Evolutionary conservation across 2,888 invertebrate genomes (phyloP).

Genomic region (Callinectes sapidus): DNA sequence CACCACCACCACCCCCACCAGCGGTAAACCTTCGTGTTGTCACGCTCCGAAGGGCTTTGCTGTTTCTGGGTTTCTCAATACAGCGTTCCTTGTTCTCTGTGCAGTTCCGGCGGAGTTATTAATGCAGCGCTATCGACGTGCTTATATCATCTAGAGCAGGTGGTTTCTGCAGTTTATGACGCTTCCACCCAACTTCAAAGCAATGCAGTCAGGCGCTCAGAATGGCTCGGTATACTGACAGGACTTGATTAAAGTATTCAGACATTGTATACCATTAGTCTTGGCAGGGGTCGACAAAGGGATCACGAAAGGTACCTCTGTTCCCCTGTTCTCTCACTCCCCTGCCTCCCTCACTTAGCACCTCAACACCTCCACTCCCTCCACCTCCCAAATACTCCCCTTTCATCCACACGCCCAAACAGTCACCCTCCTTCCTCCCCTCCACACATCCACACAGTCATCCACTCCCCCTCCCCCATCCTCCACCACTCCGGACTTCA

Average conservation of each 20-base stretch:
- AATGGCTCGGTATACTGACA: not conserved
- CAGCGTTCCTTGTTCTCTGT: constrained; percentile 22
- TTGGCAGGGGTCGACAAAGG: constrained; percentile 15
- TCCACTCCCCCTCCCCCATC: not conserved
- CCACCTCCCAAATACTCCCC: not conserved
- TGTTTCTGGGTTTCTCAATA: constrained; percentile 23
- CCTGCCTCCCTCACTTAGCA: constrained; percentile 28
- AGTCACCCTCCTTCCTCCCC: not conserved
- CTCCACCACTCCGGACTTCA: constrained; percentile 6
- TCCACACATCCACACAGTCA: constrained; percentile 10
- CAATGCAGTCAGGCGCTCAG: constrained; percentile 20
- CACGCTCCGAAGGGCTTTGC: constrained; percentile 7
- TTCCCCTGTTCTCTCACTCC: not conserved
- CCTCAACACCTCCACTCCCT: not conserved
- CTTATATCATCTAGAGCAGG: constrained; percentile 30
- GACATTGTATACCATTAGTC: constrained; percentile 19
- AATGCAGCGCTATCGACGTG: constrained; percentile 29
- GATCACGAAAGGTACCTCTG: not conserved
- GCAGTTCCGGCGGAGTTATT: constrained; percentile 12
- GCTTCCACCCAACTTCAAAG: constrained; percentile 15
- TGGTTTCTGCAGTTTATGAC: constrained; percentile 36
- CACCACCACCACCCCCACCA: constrained; percentile 8
- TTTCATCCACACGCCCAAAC: not conserved
- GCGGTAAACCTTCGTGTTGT: not conserved
- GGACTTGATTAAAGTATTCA: constrained; percentile 31